phyloP scores from a whole-genome alignment of 2,888 invertebrate genomes.

The Meandrusa payeni region DNA sequence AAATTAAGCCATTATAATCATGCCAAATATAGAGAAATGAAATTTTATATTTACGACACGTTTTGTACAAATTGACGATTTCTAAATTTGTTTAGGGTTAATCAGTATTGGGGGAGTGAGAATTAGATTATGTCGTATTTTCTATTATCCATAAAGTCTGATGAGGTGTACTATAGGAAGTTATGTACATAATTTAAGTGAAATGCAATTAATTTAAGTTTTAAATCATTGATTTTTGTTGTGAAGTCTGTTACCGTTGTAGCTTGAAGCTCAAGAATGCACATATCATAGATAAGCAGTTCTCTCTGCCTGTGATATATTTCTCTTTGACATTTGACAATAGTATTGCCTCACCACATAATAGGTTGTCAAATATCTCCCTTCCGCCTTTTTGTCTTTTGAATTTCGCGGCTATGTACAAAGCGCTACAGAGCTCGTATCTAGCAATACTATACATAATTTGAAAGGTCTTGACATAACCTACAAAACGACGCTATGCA shows the following conservation, averaged over 20 bases:
- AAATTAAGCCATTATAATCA: constrained; percentile 58
- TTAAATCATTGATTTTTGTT: constrained; percentile 38
- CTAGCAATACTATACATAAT: too few relatives aligned
- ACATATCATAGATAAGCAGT: constrained; percentile 61
- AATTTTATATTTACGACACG: constrained; percentile 26
- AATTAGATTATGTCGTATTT: constrained; percentile 25
- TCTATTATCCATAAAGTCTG: constrained; percentile 32
- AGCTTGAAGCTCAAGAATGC: constrained; percentile 68
- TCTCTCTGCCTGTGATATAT: constrained; percentile 45
- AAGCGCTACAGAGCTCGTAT: too few relatives aligned
- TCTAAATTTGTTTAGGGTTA: constrained; percentile 24
- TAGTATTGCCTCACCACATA: constrained; percentile 9
- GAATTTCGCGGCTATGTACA: too few relatives aligned
- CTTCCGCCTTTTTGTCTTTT: too few relatives aligned
- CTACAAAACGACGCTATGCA: too few relatives aligned
- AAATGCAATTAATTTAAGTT: constrained; percentile 49
- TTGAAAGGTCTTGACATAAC: too few relatives aligned
- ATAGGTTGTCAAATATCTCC: too few relatives aligned
- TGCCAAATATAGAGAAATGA: constrained; percentile 57
- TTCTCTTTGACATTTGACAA: constrained; percentile 26
- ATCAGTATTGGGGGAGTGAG: constrained; percentile 47
- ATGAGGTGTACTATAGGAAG: constrained; percentile 45
- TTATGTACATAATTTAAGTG: constrained; percentile 61
- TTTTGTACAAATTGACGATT: constrained; percentile 34
- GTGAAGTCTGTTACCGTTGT: constrained; percentile 60